Evolutionary conservation across 2,797 vertebrate species (phyloP), one percentile per base, ranked within the genome.

Genomic region (Lagorchestes hirsutus): DNA sequence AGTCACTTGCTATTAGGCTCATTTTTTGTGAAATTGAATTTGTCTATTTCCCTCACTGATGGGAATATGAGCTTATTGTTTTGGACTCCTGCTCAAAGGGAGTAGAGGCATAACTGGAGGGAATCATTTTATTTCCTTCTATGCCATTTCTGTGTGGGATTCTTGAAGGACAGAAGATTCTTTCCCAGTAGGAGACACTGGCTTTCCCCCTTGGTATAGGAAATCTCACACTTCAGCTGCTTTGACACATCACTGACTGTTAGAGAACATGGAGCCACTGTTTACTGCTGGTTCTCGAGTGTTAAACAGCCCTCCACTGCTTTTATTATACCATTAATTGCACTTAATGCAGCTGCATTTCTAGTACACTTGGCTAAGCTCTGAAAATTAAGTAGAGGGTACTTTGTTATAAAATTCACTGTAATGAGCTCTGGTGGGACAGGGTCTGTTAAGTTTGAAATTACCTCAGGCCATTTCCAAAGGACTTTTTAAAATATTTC

Each of bases 371-470:
- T 99, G 99, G 98, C 98, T 99, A 99, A 98, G 96, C 98, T 99
- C 99, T 99, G 99, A 99, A 99, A 99, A 99, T 99, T 99, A 99
- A 99, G 99, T 99, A 99, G 98, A 98, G 98, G 98, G 98, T 99
- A 99, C 99, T 99, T 99, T 99, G 99, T 99, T 99, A 99, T 99
- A 99, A 99, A 99, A 99, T 99, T 99, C 98, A 98, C 98, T 98
- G 98, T 99, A 99, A 99, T 99, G 99, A 99, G 99, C 98, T 99
- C 99, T 99, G 99, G 99, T 99, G 99, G 99, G 99, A 99, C 98
- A 99, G 99, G 99, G 98, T 99, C 99, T 99, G 99, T 99, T 99
- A 99, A 99, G 98, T 99, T 99, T 98, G 99, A 99, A 99, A 99
- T 99, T 98, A 99, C 99, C 99, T 99, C 98, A 96, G 99, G 99